These are phyloP conservation scores for Clarias gariepinus DNA, from an alignment of 2,113 vertebrate genomes.

Conservation along the genomic window DNA sequence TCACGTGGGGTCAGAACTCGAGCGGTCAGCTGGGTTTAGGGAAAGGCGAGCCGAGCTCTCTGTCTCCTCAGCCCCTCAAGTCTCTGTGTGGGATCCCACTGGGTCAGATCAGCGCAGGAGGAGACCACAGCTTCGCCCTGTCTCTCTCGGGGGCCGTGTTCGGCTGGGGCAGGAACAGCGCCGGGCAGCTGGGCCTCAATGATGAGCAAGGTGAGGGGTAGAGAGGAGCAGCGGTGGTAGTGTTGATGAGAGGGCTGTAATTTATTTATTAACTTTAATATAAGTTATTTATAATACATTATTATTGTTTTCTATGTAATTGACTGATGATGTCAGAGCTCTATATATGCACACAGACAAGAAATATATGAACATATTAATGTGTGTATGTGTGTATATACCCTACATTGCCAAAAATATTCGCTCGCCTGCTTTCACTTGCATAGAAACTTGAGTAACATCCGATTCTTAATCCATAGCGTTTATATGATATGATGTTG, in stretches of 20 bases:
- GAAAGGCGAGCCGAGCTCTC: slow-evolving; percentile 45
- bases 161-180: slow-evolving; percentile 80
- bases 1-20: slow-evolving; percentile 85
- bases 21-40: slow-evolving; percentile 85
- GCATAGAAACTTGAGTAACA: too few relatives aligned
- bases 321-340: not conserved
- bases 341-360: not conserved
- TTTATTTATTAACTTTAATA: too few relatives aligned
- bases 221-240: not conserved
- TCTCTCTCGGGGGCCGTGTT: slow-evolving; percentile 78
- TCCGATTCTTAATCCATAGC: too few relatives aligned
- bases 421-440: too few relatives aligned
- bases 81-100: slow-evolving; percentile 72
- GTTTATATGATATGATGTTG: too few relatives aligned
- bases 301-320: too few relatives aligned
- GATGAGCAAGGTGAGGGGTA: slow-evolving; percentile 83
- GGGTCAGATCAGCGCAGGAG: slow-evolving; percentile 77
- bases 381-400: too few relatives aligned
- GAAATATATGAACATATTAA: too few relatives aligned
- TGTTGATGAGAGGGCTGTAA: too few relatives aligned
- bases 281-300: too few relatives aligned
- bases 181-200: slow-evolving; percentile 80
- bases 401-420: too few relatives aligned
- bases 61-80: slow-evolving; percentile 61
- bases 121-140: slow-evolving; percentile 72